Evolutionary conservation across 2,888 invertebrate species (phyloP), one percentile per base, ranked within the genome.

Genomic region (Crioceris asparagi): DNA sequence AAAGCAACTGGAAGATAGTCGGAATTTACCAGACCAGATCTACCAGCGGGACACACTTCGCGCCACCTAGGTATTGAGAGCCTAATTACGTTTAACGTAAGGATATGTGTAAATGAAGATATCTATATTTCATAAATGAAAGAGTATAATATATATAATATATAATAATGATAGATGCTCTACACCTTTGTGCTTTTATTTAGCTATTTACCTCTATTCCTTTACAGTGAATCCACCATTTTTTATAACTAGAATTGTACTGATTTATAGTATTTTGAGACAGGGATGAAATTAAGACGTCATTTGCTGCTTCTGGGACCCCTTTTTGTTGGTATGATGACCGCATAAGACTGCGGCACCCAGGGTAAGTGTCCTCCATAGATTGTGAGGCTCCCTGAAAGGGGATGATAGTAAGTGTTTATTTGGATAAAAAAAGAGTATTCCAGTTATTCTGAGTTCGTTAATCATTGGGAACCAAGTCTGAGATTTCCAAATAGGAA

Each of bases 401-500:
- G 21, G 21, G 21, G 21, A 21, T 21, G 10, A 21, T 10, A 21
- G 21, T 6, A 21, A 21, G 21, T 10, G 10, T 21, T 21, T 21
- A 10, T 21, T 21, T 6, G 21, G 21, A 7, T 6, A 10, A 21
- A 21, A 21, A 21, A 10, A 7, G 10, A 21, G 7, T 21, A 21
- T 7, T 21, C 10, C 21, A 7, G 21, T 7, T 21, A 21, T 21
- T 21, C 21, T 21, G 10, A 21, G 21, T 10, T 21, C 10, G 7
- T 21, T 10, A 10, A 21, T 6, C 10, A 10, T 26, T 3, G 34
- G 23, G 15, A 23, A 34, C 34, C 26, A 26, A 6, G 25, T 3
- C 14, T 35, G 35, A 3, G 35, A 11, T 11, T 23, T 23, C 38
- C 38, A 38, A 16, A 26, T 4, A 3, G 38, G 38, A 12, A 35